phyloP scores from a whole-genome alignment of 2,113 vertebrate genomes.

The Erinaceus europaeus region DNA sequence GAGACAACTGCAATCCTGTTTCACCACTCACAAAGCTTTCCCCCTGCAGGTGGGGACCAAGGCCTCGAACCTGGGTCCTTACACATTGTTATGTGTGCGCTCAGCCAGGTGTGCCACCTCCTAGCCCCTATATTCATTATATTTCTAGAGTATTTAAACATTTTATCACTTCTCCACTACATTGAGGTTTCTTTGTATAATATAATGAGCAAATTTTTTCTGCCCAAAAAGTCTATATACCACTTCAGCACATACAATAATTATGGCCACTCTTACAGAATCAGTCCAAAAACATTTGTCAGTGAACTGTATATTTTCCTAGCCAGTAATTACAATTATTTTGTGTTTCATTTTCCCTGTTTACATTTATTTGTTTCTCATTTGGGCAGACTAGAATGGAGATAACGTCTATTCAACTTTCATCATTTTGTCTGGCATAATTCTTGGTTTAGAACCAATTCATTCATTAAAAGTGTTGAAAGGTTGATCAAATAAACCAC shows the following conservation, averaged over 20 bases:
- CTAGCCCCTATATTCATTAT: background rate
- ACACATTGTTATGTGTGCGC: too few species aligned
- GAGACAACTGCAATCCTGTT: too few species aligned
- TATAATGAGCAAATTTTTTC: background rate
- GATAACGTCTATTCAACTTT: background rate
- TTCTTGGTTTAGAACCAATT: background rate
- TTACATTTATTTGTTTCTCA: background rate
- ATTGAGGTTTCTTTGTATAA: constrained; percentile 4
- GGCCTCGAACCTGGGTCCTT: too few species aligned
- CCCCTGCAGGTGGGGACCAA: too few species aligned
- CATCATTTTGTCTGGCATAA: background rate
- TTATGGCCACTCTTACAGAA: background rate
- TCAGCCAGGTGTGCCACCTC: too few species aligned
- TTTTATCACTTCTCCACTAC: background rate
- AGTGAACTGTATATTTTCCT: background rate
- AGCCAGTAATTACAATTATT: background rate
- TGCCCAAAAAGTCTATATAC: background rate
- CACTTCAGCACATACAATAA: background rate
- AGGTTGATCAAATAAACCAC: background rate
- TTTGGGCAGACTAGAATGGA: background rate
- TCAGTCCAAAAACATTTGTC: background rate
- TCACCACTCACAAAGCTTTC: too few species aligned
- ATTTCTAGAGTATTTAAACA: background rate
- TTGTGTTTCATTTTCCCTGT: background rate
- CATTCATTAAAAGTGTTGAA: background rate